A percentile compares a stretch with the other conserved stretches of the same genome.
Evolutionary conservation across 2,797 vertebrate species (phyloP).

Genomic region (Myioborus melanocephalus): DNA sequence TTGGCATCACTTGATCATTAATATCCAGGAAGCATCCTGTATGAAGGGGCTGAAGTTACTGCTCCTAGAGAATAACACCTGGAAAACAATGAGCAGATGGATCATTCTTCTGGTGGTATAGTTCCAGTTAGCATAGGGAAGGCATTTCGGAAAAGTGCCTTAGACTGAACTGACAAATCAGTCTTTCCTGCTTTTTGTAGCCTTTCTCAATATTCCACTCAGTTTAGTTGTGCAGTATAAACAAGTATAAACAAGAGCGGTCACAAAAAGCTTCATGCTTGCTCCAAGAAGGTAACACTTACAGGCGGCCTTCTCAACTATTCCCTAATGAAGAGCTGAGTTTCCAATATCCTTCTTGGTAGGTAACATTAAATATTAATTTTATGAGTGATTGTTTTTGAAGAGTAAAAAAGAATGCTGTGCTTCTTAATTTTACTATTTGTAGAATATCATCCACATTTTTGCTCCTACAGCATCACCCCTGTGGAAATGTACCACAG

Average conservation of each 20-base stretch:
- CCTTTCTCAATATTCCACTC: background rate
- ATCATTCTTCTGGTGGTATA: background rate
- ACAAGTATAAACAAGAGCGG: background rate
- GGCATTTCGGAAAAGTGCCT: background rate
- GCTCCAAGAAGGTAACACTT: background rate
- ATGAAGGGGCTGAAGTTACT: background rate
- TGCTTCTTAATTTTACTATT: background rate
- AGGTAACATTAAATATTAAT: background rate
- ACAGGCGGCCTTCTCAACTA: background rate
- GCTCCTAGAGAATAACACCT: background rate
- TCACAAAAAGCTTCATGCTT: background rate
- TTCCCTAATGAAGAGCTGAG: background rate
- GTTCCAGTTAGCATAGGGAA: background rate
- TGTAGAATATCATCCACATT: background rate
- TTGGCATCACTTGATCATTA: slow-evolving; percentile 27
- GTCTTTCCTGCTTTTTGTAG: background rate
- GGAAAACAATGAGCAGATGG: slow-evolving; percentile 3
- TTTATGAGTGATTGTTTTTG: background rate
- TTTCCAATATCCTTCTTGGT: background rate
- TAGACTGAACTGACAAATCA: background rate
- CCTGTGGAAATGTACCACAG: background rate
- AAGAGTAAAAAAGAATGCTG: background rate
- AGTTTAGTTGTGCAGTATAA: background rate
- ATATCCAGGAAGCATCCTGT: background rate
- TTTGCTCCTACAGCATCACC: background rate